These are phyloP conservation scores for Myiopsitta monachus DNA, from an alignment of 2,113 vertebrate species.

Conservation along the genomic window DNA sequence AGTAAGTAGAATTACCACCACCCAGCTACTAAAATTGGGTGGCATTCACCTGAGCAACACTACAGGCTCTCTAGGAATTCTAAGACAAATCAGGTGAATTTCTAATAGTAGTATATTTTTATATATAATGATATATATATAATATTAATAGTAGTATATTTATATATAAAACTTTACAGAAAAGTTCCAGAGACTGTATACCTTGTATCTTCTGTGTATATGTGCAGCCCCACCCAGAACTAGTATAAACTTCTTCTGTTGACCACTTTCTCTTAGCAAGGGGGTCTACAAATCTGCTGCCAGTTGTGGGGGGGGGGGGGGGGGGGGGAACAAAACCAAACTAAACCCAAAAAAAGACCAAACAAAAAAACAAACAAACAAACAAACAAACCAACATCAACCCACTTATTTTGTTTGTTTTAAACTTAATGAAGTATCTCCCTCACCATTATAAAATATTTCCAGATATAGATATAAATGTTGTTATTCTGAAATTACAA, in stretches of 20 bases:
- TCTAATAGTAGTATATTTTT: neutral
- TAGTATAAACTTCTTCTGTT: neutral
- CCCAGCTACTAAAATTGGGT: neutral
- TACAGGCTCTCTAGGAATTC: neutral
- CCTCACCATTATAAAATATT: neutral
- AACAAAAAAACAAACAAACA: neutral
- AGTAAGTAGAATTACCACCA: neutral
- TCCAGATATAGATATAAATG: neutral
- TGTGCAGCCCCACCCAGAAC: neutral
- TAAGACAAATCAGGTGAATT: neutral
- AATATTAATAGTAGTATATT: neutral
- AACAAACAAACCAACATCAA: neutral
- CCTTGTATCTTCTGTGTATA: rapidly evolving
- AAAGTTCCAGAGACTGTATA: rapidly evolving
- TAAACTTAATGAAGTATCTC: neutral
- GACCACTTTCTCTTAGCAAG: neutral
- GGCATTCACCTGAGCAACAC: neutral
- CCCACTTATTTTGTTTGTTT: neutral
- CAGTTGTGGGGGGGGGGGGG: too few species aligned
- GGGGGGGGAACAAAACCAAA: neutral
- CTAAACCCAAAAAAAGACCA: neutral
- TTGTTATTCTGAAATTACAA: neutral
- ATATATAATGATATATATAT: too few species aligned
- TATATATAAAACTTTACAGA: neutral
- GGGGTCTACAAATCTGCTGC: neutral